Percentiles rank a stretch among this genome's conserved stretches.
These are phyloP conservation scores for Triplophysa dalaica DNA, from an alignment of 2,113 vertebrate species.

Conservation along the genomic window DNA sequence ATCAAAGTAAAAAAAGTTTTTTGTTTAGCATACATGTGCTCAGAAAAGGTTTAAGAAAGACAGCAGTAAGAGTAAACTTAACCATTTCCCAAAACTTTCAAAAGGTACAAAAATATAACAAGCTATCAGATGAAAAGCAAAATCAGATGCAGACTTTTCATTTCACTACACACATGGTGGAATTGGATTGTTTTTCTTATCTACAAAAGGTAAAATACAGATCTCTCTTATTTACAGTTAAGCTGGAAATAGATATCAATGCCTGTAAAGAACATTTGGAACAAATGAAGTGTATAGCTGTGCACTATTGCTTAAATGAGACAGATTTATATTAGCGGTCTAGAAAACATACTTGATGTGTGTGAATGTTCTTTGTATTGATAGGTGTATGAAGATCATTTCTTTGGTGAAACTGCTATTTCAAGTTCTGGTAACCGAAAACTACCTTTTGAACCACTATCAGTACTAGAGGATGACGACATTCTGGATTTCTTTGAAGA, in stretches of 20 bases:
- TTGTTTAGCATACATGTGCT: constrained; percentile 55
- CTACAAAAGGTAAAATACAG: constrained; percentile 76
- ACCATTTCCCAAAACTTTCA: constrained; percentile 43
- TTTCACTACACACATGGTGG: constrained; percentile 55
- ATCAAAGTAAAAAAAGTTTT: constrained; percentile 53
- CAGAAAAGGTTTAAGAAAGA: constrained; percentile 57
- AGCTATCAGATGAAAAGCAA: constrained; percentile 55
- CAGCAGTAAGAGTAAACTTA: constrained; percentile 16
- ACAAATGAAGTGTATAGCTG: constrained; percentile 33
- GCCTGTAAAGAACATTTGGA: constrained; percentile 34
- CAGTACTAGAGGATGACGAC: constrained; percentile 86
- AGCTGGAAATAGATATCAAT: constrained; percentile 63
- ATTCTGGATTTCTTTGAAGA: constrained; percentile 79
- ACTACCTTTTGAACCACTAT: constrained; percentile 80
- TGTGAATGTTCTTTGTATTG: constrained; percentile 21
- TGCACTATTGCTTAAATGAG: constrained; percentile 51
- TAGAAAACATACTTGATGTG: constrained; percentile 24
- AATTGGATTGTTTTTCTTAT: constrained; percentile 75
- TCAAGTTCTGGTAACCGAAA: constrained; percentile 78
- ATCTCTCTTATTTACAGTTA: constrained; percentile 80
- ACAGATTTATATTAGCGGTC: constrained; percentile 29
- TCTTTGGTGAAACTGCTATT: constrained; percentile 80
- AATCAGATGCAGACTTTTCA: constrained; percentile 43
- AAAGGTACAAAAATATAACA: constrained; percentile 70
- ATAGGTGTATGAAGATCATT: constrained; percentile 67